These are phyloP conservation scores for Moxostoma hubbsi DNA, from an alignment of 2,797 vertebrate genomes.

Conservation along the genomic window DNA sequence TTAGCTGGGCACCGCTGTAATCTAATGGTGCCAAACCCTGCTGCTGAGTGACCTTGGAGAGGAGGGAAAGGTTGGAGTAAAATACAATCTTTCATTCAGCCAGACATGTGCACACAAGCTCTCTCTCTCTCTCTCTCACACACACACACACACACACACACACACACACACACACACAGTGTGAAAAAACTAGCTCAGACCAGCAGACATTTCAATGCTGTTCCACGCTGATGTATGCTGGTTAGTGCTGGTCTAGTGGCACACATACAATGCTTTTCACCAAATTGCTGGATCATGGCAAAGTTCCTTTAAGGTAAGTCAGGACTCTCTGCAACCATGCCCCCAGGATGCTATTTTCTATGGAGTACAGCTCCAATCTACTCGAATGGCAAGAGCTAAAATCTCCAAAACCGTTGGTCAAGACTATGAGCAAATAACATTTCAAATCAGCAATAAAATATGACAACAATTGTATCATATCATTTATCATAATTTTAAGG, in stretches of 20 bases:
- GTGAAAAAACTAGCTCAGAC: conserved; percentile 12
- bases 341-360: too few species aligned
- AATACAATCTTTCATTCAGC: conserved; percentile 35
- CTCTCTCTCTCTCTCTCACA: too few species aligned
- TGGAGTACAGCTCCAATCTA: too few species aligned
- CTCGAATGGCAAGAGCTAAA: too few species aligned
- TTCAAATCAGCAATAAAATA: too few species aligned
- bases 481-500: too few species aligned
- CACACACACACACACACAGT: neutral
- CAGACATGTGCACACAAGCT: neutral
- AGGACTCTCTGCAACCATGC: too few species aligned
- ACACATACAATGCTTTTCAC: neutral
- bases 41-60: conserved; percentile 74
- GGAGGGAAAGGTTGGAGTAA: conserved; percentile 51
- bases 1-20: conserved; percentile 39
- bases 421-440: too few species aligned
- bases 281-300: neutral
- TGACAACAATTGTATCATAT: too few species aligned
- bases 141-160: too few species aligned
- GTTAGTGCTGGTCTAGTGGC: neutral
- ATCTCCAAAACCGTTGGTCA: too few species aligned
- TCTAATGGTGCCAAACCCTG: conserved; percentile 64
- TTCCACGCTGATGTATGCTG: neutral
- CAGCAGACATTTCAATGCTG: neutral
- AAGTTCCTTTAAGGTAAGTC: too few species aligned